Conservation (phyloP, 1,140 invertebrate species). For the Kradibia gibbosae region DNA sequence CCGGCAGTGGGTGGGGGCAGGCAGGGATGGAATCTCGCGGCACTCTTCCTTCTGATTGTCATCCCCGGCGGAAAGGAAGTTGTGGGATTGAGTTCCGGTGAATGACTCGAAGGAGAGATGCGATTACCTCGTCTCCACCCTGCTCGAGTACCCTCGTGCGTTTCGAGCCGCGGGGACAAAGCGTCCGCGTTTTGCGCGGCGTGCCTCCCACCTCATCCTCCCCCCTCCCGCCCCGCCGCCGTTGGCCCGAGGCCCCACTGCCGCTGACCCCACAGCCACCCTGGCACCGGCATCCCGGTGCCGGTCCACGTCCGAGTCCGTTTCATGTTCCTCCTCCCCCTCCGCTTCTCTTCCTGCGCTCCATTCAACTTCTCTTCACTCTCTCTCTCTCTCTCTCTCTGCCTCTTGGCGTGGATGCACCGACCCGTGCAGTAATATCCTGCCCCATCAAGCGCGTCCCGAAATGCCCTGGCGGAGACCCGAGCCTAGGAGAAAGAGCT, state of each 20-base stretch:
- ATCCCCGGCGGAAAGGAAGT: conserved; percentile 40
- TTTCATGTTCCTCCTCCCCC: background rate
- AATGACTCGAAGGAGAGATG: conserved; percentile 20
- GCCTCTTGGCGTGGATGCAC: background rate
- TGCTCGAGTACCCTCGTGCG: background rate
- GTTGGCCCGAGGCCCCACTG: too few species aligned
- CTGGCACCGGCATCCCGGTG: too few species aligned
- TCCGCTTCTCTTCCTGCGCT: conserved; percentile 6
- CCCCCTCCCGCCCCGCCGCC: background rate
- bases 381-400: too few species aligned
- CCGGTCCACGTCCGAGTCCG: too few species aligned
- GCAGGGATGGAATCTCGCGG: background rate
- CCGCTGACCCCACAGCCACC: too few species aligned
- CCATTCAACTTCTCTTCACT: background rate
- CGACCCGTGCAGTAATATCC: conserved; percentile 46
- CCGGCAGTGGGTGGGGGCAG: background rate
- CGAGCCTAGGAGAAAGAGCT: background rate
- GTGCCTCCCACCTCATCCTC: background rate
- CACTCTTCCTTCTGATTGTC: conserved; percentile 25
- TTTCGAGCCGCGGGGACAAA: conserved; percentile 12
- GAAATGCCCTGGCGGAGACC: background rate
- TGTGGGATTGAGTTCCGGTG: conserved; percentile 40
- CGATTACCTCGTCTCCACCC: conserved; percentile 6
- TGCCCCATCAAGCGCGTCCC: background rate
- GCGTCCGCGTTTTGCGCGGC: background rate